A percentile compares a stretch with the other conserved stretches of the same genome.
Conservation (phyloP, 2,113 vertebrate genomes). For the Leptosomus discolor region DNA sequence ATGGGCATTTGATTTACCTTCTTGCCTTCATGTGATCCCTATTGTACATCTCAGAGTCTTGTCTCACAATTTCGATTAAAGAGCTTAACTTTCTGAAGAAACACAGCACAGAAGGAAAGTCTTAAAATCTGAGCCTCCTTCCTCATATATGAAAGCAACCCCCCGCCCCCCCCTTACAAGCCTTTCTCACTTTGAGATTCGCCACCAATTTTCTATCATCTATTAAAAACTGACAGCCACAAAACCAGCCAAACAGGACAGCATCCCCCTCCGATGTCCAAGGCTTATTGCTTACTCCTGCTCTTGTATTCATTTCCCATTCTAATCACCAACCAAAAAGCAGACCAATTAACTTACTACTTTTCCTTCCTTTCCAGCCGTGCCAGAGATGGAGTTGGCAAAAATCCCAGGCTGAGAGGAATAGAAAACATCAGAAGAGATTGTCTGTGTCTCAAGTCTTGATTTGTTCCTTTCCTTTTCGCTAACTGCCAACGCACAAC, state of each 20-base stretch:
- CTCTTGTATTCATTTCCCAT: constrained; percentile 7
- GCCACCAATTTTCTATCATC: background rate
- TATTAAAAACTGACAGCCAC: background rate
- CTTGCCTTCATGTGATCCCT: background rate
- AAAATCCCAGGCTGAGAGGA: background rate
- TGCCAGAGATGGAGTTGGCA: constrained; percentile 34
- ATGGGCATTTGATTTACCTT: background rate
- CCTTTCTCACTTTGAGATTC: background rate
- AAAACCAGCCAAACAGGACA: background rate
- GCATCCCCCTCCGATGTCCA: background rate
- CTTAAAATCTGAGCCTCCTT: background rate
- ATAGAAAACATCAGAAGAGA: background rate
- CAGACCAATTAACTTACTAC: background rate
- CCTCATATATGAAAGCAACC: background rate
- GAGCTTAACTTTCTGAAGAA: background rate
- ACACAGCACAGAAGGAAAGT: background rate
- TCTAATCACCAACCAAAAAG: constrained; percentile 23
- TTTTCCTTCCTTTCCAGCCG: constrained; percentile 43
- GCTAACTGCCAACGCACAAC: background rate
- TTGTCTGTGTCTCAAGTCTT: background rate
- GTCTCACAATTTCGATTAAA: background rate
- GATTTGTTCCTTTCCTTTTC: constrained; percentile 9
- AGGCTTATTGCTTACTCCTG: background rate
- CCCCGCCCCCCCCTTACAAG: background rate
- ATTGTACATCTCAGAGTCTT: background rate